Percentiles rank a stretch among this genome's conserved stretches.
phyloP scores from a whole-genome alignment of 2,797 vertebrate genomes.

The Ciconia nigra region DNA sequence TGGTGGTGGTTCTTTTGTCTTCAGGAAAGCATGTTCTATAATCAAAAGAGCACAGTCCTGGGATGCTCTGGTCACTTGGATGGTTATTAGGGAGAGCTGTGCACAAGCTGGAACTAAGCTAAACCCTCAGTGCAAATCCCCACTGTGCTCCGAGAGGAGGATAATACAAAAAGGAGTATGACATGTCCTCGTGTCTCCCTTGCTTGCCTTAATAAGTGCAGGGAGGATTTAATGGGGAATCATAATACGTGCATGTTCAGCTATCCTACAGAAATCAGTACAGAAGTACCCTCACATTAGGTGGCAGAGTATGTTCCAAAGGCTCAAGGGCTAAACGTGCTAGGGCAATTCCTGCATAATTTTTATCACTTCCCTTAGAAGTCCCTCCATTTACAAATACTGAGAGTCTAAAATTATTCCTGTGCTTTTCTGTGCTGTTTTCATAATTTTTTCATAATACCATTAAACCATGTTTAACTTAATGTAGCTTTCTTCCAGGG shows the following conservation, averaged over 20 bases:
- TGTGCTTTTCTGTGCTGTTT: not conserved
- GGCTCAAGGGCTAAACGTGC: too few species aligned
- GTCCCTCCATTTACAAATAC: not conserved
- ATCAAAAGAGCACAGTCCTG: not conserved
- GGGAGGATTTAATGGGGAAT: too few species aligned
- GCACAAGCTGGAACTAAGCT: not conserved
- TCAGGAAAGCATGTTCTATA: not conserved
- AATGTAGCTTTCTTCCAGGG: not conserved
- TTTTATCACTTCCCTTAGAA: not conserved
- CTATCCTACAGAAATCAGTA: too few species aligned
- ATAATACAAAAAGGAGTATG: not conserved
- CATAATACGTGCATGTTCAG: too few species aligned
- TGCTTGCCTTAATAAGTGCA: too few species aligned
- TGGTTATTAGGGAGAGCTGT: not conserved
- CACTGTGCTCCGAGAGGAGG: not conserved
- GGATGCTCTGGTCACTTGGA: not conserved
- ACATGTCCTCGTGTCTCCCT: not conserved
- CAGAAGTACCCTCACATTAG: too few species aligned
- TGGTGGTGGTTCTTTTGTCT: not conserved
- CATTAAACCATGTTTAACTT: not conserved
- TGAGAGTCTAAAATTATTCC: not conserved
- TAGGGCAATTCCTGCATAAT: not conserved
- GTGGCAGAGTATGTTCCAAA: too few species aligned
- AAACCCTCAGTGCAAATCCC: not conserved
- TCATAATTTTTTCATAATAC: not conserved